A percentile compares a stretch with the other conserved stretches of the same genome.
Conservation (phyloP, 1,140 invertebrate species). For the Oreohelix idahoensis region DNA sequence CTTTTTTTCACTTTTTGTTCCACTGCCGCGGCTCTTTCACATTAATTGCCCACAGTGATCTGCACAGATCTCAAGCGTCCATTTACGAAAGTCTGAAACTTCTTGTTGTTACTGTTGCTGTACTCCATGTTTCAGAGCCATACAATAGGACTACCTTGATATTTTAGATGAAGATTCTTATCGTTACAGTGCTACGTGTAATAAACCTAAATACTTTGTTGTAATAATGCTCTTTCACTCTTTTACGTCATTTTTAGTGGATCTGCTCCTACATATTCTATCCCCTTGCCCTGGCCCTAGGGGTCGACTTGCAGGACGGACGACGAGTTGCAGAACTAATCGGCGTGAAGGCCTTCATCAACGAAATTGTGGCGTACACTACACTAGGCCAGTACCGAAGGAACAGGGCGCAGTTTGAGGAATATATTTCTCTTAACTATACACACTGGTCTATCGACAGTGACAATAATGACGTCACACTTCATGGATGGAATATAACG, state of each 20-base stretch:
- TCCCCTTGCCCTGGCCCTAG: constrained; percentile 69
- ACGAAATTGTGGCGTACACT: constrained; percentile 71
- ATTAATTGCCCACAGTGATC: too few species aligned
- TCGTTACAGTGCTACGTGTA: too few species aligned
- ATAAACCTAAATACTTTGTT: too few species aligned
- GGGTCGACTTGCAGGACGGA: constrained; percentile 62
- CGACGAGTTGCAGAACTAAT: constrained; percentile 68
- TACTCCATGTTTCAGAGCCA: too few species aligned
- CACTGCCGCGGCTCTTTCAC: too few species aligned
- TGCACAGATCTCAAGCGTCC: too few species aligned
- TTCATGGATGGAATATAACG: constrained; percentile 38
- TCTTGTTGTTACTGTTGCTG: too few species aligned
- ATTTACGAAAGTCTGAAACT: too few species aligned
- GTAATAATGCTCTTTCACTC: too few species aligned
- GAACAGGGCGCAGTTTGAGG: constrained; percentile 52
- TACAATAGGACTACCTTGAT: too few species aligned
- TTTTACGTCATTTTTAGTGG: constrained; percentile 47
- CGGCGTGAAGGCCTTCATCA: constrained; percentile 69
- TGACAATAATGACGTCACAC: constrained; percentile 28
- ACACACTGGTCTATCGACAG: constrained; percentile 42
- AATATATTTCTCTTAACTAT: constrained; percentile 49
- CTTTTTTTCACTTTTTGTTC: too few species aligned
- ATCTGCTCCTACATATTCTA: constrained; percentile 71
- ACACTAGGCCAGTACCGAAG: constrained; percentile 56
- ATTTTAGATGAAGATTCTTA: too few species aligned